Evolutionary conservation across 2,797 vertebrate species (phyloP).

Genomic region (Odontamblyopus rebecca): DNA sequence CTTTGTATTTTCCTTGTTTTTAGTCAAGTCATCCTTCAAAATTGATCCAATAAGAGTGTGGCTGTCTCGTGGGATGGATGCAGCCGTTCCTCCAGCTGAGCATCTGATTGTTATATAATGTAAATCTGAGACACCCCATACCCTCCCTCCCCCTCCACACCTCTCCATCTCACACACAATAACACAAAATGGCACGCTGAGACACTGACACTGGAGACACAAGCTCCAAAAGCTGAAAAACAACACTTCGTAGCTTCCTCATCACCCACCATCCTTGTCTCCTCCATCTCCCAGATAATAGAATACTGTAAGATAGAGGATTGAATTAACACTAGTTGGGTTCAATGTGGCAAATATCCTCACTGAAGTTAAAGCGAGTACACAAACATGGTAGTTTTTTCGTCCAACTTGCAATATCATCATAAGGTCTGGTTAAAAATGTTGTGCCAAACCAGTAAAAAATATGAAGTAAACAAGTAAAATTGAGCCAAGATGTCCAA

Average conservation of each 20-base stretch:
- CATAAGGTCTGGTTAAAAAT: not conserved
- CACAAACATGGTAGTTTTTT: not conserved
- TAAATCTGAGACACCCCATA: constrained; percentile 27
- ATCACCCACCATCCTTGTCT: constrained; percentile 46
- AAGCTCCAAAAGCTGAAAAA: constrained; percentile 68
- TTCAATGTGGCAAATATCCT: not conserved
- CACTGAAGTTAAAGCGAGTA: not conserved
- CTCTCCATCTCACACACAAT: constrained; percentile 7
- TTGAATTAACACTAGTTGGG: not conserved
- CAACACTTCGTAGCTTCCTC: constrained; percentile 55
- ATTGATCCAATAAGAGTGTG: constrained; percentile 33
- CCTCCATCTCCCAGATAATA: not conserved
- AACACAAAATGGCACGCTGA: constrained; percentile 33
- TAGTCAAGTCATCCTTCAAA: constrained; percentile 35
- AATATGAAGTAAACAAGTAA: too few relatives aligned
- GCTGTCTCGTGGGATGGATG: constrained; percentile 41
- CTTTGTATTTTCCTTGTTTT: constrained; percentile 36
- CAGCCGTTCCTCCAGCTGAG: constrained; percentile 54
- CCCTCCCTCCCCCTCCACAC: constrained; percentile 21
- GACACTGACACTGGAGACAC: constrained; percentile 58
- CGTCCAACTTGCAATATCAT: not conserved
- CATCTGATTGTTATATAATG: constrained; percentile 61
- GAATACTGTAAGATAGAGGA: not conserved
- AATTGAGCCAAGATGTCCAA: too few relatives aligned
- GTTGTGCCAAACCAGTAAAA: too few relatives aligned